Evolutionary conservation across 2,888 invertebrate species (phyloP), one percentile per base, ranked within the genome.

Genomic region (Pogonocherus hispidulus): DNA sequence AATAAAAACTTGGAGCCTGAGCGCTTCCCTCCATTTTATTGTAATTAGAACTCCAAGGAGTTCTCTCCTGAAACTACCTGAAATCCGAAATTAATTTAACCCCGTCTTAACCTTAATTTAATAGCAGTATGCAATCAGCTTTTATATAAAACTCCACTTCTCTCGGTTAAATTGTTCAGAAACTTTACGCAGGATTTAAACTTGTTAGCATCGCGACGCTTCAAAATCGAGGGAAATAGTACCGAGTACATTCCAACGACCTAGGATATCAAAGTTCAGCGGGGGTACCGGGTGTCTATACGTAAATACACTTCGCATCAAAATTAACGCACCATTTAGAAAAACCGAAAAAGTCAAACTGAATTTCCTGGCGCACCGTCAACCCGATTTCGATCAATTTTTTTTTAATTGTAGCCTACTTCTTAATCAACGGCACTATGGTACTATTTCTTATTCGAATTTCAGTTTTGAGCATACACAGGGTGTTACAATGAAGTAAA

Each of bases 61-160:
- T n/a, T n/a, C 76, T 78, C 76, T 74, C 69, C 74, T 77, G 74
- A 78, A 79, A 80, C 80, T 80, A 81, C 81, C 80, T 80, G 76
- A 76, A 81, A 81, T 80, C 75, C 76, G 73, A 82, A 80, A 80
- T 82, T 82, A 80, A 82, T 81, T 82, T 79, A 79, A 79, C 78
- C 75, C 72, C 76, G 72, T 78, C 77, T 79, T 78, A 78, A 75
- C 78, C 76, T 78, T 79, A 80, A 80, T 81, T 81, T 80, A 82
- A 82, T 80, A 74, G 76, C 74, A 74, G 77, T 76, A 77, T 79
- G 79, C 79, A 78, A 79, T 77, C 78, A 78, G 70, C 69, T 62
- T 64, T 70, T 71, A 71, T 73, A 74, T 77, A 79, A 79, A 80
- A 80, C 76, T 79, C 75, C 75, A 77, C 76, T 69, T 51, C 63